phyloP scores from a whole-genome alignment of 2,113 vertebrate species.

The Melanerpes formicivorus region DNA sequence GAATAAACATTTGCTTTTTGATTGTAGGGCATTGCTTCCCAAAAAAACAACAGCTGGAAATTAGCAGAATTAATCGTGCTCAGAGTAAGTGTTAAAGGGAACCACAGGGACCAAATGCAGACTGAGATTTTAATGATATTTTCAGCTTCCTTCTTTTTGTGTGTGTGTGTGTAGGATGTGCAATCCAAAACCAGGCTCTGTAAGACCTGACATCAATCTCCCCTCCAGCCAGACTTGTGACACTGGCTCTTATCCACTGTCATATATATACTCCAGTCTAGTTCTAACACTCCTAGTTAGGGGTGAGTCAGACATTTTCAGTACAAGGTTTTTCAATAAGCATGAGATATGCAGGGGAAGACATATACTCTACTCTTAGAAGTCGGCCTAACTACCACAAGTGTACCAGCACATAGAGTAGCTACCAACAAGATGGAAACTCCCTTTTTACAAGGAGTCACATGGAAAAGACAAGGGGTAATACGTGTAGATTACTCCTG shows the following conservation, averaged over 20 bases:
- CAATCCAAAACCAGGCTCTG: neutral
- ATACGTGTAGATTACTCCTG: too few relatives aligned
- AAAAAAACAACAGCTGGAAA: conserved; percentile 21
- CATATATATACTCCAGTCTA: neutral
- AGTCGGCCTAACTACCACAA: neutral
- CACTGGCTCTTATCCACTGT: neutral
- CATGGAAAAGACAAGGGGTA: too few relatives aligned
- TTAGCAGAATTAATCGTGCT: neutral
- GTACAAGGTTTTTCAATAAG: neutral
- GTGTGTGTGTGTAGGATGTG: neutral
- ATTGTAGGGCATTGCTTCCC: neutral
- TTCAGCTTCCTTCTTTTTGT: neutral
- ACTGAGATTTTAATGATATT: neutral
- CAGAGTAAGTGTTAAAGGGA: conserved; percentile 3
- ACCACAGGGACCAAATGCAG: neutral
- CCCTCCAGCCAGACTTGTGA: neutral
- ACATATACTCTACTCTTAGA: neutral
- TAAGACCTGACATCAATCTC: neutral
- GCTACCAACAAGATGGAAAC: too few relatives aligned
- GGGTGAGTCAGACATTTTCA: neutral
- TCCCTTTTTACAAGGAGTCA: too few relatives aligned
- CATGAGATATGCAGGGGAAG: neutral
- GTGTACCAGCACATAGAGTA: neutral
- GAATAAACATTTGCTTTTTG: conserved; percentile 7
- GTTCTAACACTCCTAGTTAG: neutral